Conservation (phyloP, 2,797 vertebrate genomes). For the Novumbra hubbsi region DNA sequence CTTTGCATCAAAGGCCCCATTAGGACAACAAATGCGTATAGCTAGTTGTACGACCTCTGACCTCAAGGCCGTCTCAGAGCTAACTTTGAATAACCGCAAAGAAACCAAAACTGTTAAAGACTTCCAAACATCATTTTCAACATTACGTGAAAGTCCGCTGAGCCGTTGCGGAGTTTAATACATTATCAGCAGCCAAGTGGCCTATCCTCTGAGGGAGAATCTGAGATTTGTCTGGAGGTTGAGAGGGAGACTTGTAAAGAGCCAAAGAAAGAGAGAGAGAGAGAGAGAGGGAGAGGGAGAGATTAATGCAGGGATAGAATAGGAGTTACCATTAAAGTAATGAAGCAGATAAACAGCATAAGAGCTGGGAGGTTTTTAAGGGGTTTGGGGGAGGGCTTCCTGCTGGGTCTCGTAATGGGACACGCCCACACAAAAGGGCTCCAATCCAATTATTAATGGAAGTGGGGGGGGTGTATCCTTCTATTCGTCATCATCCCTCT, state of each 20-base stretch:
- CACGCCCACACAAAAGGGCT: not conserved
- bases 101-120: not conserved
- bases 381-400: not conserved
- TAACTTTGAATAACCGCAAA: too few species aligned
- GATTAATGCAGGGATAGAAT: not conserved
- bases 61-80: too few species aligned
- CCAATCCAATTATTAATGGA: not conserved
- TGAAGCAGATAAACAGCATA: not conserved
- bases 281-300: not conserved
- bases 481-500: not conserved
- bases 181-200: not conserved
- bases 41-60: too few species aligned
- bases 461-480: not conserved
- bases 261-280: not conserved
- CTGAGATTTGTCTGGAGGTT: not conserved
- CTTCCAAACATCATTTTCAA: not conserved
- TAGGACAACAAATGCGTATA: too few species aligned
- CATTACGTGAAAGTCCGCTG: not conserved
- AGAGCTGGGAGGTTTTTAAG: not conserved
- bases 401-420: not conserved
- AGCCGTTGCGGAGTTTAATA: not conserved
- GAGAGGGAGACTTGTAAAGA: not conserved
- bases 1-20: too few species aligned
- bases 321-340: not conserved
- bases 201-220: not conserved